Base-by-base conservation (phyloP, 1,140 invertebrate species). In the Zelostemma sp. region DNA sequence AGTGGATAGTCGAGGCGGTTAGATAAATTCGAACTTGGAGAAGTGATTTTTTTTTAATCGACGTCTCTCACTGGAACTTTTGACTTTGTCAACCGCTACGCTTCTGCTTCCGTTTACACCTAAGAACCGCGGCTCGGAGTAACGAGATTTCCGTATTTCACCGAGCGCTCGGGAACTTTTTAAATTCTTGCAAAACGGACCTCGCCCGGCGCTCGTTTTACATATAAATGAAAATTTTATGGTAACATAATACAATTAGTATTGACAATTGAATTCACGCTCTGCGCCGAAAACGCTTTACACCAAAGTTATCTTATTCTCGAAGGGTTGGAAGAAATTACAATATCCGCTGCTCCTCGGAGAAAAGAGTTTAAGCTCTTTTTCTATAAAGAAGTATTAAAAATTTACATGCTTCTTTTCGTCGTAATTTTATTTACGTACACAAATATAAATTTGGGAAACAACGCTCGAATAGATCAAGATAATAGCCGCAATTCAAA, bases 141-240 rank as follows among this genome's bases (percentile, higher is more conserved):
- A 75, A 73, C 68, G 71, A 75, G 65, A 67, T 75, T 72, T 62
- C 69, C 66, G 47, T 59, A 70, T 73, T 68, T 69, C 68, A 64
- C 69, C 51, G 56, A 28, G 47, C 48, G 48, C 21, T 14, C 21
- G 9, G 19, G 57, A 75, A 73, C 68, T 73, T 71, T 73, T 45
- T 56, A 72, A 71, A 68, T 70, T 40, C 72, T 65, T 38, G 64
- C 60, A 57, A 63, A 58, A 60, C 54, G 35, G 53, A 72, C 60
- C 50, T 50, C 45, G 12, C 41, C n/a, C n/a, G 18, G 51, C 4
- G 48, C 55, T 35, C 33, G 56, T 68, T 72, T 72, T 59, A 72
- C 64, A 72, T 72, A 68, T 72, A 72, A 72, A 72, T 72, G 69
- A 72, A 72, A 72, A 68, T 50, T 68, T 72, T 19, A 12, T 55